Conservation (phyloP, 2,113 vertebrate genomes). For the Sinosuthora webbiana region DNA sequence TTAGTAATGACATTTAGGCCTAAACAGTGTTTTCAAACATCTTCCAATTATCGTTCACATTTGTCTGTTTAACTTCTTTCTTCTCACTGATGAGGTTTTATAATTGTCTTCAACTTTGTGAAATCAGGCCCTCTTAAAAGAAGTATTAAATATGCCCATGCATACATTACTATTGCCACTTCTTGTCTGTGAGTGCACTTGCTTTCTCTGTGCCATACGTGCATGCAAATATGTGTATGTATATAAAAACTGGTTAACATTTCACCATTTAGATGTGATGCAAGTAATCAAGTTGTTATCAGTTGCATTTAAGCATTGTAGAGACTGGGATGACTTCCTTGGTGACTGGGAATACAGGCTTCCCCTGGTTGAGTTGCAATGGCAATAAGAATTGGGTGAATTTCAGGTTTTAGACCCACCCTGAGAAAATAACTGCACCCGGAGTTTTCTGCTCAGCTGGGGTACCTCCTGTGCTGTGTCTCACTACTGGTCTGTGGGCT, state of each 20-base stretch:
- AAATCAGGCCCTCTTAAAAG: background rate
- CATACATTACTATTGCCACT: background rate
- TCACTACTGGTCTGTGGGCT: background rate
- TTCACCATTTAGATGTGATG: background rate
- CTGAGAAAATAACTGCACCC: background rate
- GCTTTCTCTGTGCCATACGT: background rate
- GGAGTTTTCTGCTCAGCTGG: background rate
- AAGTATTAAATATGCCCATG: background rate
- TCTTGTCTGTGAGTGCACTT: background rate
- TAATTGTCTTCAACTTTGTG: background rate
- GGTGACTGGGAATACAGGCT: background rate
- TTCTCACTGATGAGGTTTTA: background rate
- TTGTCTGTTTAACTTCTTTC: constrained; percentile 1
- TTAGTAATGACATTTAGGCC: background rate
- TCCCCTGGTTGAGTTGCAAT: background rate
- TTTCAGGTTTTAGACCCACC: background rate
- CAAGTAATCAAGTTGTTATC: background rate
- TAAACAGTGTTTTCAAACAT: background rate
- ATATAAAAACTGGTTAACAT: background rate
- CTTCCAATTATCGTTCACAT: background rate
- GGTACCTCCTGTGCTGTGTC: background rate
- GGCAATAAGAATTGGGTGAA: background rate
- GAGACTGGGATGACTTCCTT: background rate
- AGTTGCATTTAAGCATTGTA: background rate
- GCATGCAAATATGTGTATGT: rapidly evolving